Base-by-base conservation (phyloP, 2,888 invertebrate genomes). In the Nycteola revayana region DNA sequence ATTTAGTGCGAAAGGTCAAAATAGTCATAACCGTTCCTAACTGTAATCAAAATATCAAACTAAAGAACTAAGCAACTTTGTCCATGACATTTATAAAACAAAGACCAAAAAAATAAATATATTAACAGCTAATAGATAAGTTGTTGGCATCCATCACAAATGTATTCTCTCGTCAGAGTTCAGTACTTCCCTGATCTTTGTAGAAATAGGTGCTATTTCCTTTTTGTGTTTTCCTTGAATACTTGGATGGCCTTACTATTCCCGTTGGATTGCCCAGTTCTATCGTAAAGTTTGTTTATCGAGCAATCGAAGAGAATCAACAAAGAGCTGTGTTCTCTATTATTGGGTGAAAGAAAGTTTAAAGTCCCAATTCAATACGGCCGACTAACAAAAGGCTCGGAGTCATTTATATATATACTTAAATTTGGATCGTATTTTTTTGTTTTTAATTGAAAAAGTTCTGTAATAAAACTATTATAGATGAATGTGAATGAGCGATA, bases 241-340 rank as follows among this genome's bases (percentile, higher is more conserved):
- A 60, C 52, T 66, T 48, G 51, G 55, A 67, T 61, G 64, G 45
- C 48, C 57, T 48, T 51, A 44, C 49, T 49, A 59, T 51, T 70
- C 67, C 73, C 68, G 45, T 53, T 49, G 62, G 55, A 63, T 61
- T 58, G 60, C 60, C n/a, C n/a, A n/a, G n/a, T n/a, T 71, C 69
- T 73, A 72, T 67, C 59, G 61, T 52, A 66, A 51, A 60, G 67
- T 69, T 68, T 75, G 68, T 74, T 74, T 75, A 74, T 68, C 63
- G 61, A 53, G 28, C 50, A 48, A 63, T 67, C 59, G 63, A 66
- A 62, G 67, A 69, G 62, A 60, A 49, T 60, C 60, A 65, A 65
- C 68, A 69, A 74, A 70, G 67, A 66, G 46, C 49, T 52, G 59
- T 45, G 51, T 46, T 65, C 59, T 65, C 61, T 61, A 69, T 66